Evolutionary conservation across 1,140 invertebrate species (phyloP).

Genomic region (Chironomus striatipennis): DNA sequence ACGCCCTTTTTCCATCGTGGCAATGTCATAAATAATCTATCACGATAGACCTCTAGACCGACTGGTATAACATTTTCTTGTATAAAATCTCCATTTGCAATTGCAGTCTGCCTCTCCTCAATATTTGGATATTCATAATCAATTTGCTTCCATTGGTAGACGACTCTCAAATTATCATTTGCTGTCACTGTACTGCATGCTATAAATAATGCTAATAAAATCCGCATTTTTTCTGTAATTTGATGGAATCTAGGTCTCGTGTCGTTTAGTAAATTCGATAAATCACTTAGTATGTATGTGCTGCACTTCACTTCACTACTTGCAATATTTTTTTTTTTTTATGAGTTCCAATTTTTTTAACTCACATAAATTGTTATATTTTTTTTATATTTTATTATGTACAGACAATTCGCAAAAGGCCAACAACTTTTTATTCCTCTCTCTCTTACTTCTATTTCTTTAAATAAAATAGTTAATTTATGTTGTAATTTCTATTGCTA

Average conservation of each 20-base stretch:
- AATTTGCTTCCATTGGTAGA: constrained; percentile 61
- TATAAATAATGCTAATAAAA: constrained; percentile 9
- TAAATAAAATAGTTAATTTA: not conserved
- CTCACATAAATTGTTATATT: no score
- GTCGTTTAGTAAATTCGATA: constrained; percentile 21
- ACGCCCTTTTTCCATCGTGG: constrained; percentile 66
- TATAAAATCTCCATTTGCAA: constrained; percentile 47
- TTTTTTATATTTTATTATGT: no score
- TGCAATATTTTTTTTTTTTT: not conserved
- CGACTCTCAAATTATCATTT: constrained; percentile 56
- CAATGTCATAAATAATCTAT: constrained; percentile 58
- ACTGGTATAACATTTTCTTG: constrained; percentile 60
- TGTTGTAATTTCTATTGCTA: not conserved
- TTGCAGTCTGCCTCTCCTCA: constrained; percentile 45
- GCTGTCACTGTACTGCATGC: constrained; percentile 30
- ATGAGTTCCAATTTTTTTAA: not conserved
- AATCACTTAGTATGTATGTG: constrained; percentile 1
- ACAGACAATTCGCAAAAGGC: not conserved
- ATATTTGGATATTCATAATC: constrained; percentile 54
- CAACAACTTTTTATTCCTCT: constrained; percentile 13
- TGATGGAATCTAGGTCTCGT: not conserved
- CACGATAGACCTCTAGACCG: constrained; percentile 55
- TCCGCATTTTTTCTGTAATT: not conserved
- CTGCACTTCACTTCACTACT: no score
- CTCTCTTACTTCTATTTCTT: not conserved